A percentile compares a stretch with the other conserved stretches of the same genome.
Evolutionary conservation across 2,888 invertebrate species (phyloP).

Genomic region (Dorcus parallelipipedus): DNA sequence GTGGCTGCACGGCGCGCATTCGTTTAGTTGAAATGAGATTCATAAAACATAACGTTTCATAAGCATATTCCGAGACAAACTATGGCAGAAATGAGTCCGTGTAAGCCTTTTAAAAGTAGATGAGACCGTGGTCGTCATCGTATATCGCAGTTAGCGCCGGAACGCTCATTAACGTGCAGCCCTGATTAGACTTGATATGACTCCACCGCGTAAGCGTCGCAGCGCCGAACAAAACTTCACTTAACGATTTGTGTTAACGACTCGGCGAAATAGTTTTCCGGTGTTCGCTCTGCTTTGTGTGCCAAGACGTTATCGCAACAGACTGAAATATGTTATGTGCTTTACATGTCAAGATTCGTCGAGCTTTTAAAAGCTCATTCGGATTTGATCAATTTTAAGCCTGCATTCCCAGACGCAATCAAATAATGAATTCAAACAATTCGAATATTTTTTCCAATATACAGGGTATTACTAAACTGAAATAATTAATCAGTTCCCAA

Average conservation of each 20-base stretch:
- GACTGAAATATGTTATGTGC: too few relatives aligned
- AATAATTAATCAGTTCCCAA: too few relatives aligned
- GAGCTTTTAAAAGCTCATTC: too few relatives aligned
- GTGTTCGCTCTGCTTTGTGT: too few relatives aligned
- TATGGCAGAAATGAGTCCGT: constrained; percentile 29
- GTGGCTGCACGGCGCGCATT: not conserved
- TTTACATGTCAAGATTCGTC: too few relatives aligned
- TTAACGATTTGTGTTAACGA: constrained; percentile 31
- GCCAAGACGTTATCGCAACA: too few relatives aligned
- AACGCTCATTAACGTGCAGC: constrained; percentile 36
- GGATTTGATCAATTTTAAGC: too few relatives aligned
- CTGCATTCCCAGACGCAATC: too few relatives aligned
- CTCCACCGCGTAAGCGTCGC: constrained; percentile 9
- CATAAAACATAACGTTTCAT: constrained; percentile 38
- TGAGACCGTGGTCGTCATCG: constrained; percentile 29
- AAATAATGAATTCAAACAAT: too few relatives aligned
- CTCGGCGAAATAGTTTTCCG: constrained; percentile 18
- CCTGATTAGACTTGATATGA: constrained; percentile 30
- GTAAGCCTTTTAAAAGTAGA: constrained; percentile 28
- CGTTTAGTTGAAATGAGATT: constrained; percentile 6
- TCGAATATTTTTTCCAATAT: too few relatives aligned
- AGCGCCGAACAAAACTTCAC: constrained; percentile 23
- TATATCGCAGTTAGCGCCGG: constrained; percentile 30
- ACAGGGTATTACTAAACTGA: too few relatives aligned
- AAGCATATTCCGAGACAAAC: constrained; percentile 35